Percentiles rank a stretch among this genome's conserved stretches.
Conservation (phyloP, 2,797 vertebrate genomes). For the Melanotaenia boesemani region DNA sequence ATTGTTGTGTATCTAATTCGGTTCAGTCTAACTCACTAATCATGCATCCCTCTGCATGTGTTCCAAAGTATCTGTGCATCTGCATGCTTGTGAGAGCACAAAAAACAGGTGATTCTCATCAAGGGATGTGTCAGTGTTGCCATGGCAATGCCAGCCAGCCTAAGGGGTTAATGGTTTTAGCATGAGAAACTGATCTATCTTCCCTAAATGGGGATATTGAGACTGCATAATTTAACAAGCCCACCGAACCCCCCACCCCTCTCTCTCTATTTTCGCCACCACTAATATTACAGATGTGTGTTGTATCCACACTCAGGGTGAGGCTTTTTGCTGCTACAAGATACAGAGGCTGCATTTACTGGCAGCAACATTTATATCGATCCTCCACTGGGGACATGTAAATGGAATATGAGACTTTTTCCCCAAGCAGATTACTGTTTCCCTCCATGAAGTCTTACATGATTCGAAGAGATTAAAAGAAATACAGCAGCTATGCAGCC, state of each 20-base stretch:
- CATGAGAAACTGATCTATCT: slow-evolving; percentile 72
- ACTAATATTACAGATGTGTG: slow-evolving; percentile 53
- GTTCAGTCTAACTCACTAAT: slow-evolving; percentile 21
- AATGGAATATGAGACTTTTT: slow-evolving; percentile 34
- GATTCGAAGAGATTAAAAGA: slow-evolving; percentile 12
- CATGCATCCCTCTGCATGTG: background rate
- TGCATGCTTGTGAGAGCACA: background rate
- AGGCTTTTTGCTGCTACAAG: background rate
- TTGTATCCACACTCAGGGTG: background rate
- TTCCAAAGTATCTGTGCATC: background rate
- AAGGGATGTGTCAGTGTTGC: slow-evolving; percentile 65
- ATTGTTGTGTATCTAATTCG: slow-evolving; percentile 1
- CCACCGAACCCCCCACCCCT: background rate
- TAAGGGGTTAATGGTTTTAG: slow-evolving; percentile 65
- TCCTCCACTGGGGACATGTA: slow-evolving; percentile 32
- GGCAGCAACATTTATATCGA: slow-evolving; percentile 35
- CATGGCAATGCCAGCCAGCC: slow-evolving; percentile 63
- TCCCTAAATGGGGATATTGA: slow-evolving; percentile 69
- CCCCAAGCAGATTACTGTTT: slow-evolving; percentile 20
- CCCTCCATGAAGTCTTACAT: background rate
- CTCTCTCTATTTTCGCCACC: background rate
- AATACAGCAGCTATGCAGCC: background rate
- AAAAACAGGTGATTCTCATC: slow-evolving; percentile 64
- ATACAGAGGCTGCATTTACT: slow-evolving; percentile 1
- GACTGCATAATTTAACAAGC: slow-evolving; percentile 71